Evolutionary conservation across 2,888 invertebrate genomes (phyloP).

Genomic region (Drosophila pseudotakahashii): DNA sequence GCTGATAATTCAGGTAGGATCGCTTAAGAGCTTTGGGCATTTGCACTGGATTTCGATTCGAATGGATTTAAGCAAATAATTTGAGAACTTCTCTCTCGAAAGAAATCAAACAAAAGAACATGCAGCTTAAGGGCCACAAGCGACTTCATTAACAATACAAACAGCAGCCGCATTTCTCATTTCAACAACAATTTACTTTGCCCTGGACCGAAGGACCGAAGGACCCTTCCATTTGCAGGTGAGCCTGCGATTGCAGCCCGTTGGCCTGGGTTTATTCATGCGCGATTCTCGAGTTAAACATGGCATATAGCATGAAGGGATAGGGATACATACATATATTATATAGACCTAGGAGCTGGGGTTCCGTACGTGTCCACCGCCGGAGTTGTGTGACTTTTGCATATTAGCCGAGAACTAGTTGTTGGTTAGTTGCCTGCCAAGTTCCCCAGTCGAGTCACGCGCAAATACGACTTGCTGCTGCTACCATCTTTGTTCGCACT

Average conservation of each 20-base stretch:
- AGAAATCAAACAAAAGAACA: slow-evolving; percentile 24
- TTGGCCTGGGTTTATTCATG: slow-evolving; percentile 18
- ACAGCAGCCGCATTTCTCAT: slow-evolving; percentile 33
- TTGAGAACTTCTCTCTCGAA: background rate
- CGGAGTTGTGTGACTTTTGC: slow-evolving; percentile 35
- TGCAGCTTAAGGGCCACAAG: slow-evolving; percentile 13
- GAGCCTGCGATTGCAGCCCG: slow-evolving; percentile 5
- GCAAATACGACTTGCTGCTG: slow-evolving; percentile 27
- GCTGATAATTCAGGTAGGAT: slow-evolving; percentile 3
- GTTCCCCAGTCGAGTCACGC: slow-evolving; percentile 44
- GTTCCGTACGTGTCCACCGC: slow-evolving; percentile 23
- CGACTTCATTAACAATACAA: slow-evolving; percentile 40
- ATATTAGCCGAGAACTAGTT: slow-evolving; percentile 28
- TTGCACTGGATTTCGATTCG: too few relatives aligned
- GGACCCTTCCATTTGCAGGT: slow-evolving; percentile 17
- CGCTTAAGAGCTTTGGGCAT: background rate
- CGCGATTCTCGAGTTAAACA: slow-evolving; percentile 31
- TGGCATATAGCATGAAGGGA: slow-evolving; percentile 2
- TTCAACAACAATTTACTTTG: slow-evolving; percentile 27
- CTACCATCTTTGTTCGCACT: slow-evolving; percentile 21
- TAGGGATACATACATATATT: background rate
- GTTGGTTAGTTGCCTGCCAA: slow-evolving; percentile 12
- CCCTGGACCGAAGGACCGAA: background rate
- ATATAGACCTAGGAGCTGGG: slow-evolving; percentile 15
- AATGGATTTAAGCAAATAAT: slow-evolving; percentile 18